Conservation (phyloP, 1,140 invertebrate species). For the Gryon sp. region DNA sequence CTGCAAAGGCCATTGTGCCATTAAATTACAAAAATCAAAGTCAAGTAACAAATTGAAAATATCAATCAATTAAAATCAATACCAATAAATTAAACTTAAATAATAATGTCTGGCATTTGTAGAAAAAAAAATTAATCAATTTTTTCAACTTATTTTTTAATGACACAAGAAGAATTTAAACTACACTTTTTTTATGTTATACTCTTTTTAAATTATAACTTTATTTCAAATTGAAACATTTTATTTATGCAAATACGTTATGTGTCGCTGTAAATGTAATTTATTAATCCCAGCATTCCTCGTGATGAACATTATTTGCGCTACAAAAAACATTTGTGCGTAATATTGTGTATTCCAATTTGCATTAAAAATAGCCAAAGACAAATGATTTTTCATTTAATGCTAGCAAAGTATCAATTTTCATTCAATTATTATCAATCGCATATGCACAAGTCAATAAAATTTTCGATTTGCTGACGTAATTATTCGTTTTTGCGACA, state of each 20-base stretch:
- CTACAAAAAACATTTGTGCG: slow-evolving; percentile 6
- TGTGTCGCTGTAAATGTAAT: not conserved
- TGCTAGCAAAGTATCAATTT: not conserved
- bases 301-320: not conserved
- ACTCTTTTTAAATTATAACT: not conserved
- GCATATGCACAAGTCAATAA: not conserved
- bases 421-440: not conserved
- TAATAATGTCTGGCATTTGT: no score
- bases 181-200: no score
- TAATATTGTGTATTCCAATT: not conserved
- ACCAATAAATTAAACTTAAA: no score
- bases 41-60: no score
- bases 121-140: no score
- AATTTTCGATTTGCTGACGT: slow-evolving; percentile 1
- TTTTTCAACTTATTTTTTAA: no score
- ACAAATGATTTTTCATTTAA: not conserved
- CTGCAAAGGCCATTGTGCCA: slow-evolving; percentile 60
- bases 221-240: not conserved
- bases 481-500: not conserved
- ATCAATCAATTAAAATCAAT: no score
- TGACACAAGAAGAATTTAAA: no score
- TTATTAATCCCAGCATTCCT: slow-evolving; percentile 10
- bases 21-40: slow-evolving; percentile 17
- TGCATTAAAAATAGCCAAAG: slow-evolving; percentile 2
- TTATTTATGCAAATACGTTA: not conserved